Evolutionary conservation across 64 coral and sea anemone genomes (phyloP).

Genomic region (Porites lutea): DNA sequence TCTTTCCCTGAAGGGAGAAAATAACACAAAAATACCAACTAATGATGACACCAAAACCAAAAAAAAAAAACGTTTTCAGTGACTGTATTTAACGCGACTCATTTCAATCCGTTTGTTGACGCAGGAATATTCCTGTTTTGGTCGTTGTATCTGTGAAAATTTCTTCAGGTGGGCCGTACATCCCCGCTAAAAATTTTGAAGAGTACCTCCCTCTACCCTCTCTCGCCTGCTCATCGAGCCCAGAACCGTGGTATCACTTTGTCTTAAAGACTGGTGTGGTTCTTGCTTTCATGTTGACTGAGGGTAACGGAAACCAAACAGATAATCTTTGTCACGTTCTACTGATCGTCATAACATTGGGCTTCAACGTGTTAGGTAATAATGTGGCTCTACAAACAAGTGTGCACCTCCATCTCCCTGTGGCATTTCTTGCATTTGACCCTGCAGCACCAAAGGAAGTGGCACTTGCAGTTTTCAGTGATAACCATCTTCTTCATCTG

Average conservation of each 20-base stretch:
- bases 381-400: constrained; percentile 38
- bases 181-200: too few relatives aligned
- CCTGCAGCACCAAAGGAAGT: constrained; percentile 89
- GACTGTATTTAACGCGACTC: too few relatives aligned
- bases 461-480: constrained; percentile 76
- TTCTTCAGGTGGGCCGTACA: too few relatives aligned
- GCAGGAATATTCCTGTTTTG: too few relatives aligned
- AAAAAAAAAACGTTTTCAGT: too few relatives aligned
- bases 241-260: constrained; percentile 33
- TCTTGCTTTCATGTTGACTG: constrained; percentile 11
- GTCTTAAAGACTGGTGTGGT: constrained; percentile 25
- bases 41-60: too few relatives aligned
- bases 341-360: background rate
- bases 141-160: too few relatives aligned
- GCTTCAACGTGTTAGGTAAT: background rate
- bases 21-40: too few relatives aligned
- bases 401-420: constrained; percentile 36
- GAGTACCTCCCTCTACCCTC: too few relatives aligned
- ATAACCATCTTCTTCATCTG: constrained; percentile 27
- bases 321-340: background rate
- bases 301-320: constrained; percentile 9
- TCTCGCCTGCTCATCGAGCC: too few relatives aligned
- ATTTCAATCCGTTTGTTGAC: too few relatives aligned
- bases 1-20: too few relatives aligned
- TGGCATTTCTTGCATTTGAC: constrained; percentile 83